Evolutionary conservation across 2,888 invertebrate species (phyloP).

Genomic region (Drosophila crucigera): DNA sequence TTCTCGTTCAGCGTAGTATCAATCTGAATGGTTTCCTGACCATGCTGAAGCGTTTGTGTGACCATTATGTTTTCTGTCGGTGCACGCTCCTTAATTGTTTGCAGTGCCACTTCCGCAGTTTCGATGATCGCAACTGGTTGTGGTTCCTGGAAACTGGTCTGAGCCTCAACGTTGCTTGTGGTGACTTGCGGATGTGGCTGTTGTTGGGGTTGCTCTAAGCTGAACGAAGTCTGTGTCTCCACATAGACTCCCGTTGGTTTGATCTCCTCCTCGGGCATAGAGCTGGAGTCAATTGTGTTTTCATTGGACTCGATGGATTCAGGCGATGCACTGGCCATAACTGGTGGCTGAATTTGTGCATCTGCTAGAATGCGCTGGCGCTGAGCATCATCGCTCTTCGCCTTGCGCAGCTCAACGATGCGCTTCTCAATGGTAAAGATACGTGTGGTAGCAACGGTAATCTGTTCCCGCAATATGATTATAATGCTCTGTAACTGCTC

Average conservation of each 20-base stretch:
- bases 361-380: slow-evolving; percentile 77
- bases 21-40: slow-evolving; percentile 90
- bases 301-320: slow-evolving; percentile 83
- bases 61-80: slow-evolving; percentile 89
- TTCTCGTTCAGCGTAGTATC: slow-evolving; percentile 87
- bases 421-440: slow-evolving; percentile 86
- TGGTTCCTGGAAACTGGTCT: slow-evolving; percentile 86
- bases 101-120: slow-evolving; percentile 82
- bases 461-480: slow-evolving; percentile 88
- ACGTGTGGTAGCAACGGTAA: slow-evolving; percentile 87
- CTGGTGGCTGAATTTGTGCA: slow-evolving; percentile 71
- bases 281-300: slow-evolving; percentile 89
- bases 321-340: slow-evolving; percentile 32
- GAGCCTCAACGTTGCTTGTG: slow-evolving; percentile 87
- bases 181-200: slow-evolving; percentile 60
- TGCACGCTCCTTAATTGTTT: slow-evolving; percentile 84
- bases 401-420: slow-evolving; percentile 75
- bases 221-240: slow-evolving; percentile 90
- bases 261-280: slow-evolving; percentile 90
- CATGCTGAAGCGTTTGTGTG: slow-evolving; percentile 87
- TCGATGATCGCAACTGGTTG: slow-evolving; percentile 54
- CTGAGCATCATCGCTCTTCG: slow-evolving; percentile 72
- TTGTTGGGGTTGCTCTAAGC: slow-evolving; percentile 81
- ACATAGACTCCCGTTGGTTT: slow-evolving; percentile 84
- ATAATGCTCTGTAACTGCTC: slow-evolving; percentile 87